Base-by-base conservation (phyloP, 1,140 invertebrate species). In the Wasmannia auropunctata region DNA sequence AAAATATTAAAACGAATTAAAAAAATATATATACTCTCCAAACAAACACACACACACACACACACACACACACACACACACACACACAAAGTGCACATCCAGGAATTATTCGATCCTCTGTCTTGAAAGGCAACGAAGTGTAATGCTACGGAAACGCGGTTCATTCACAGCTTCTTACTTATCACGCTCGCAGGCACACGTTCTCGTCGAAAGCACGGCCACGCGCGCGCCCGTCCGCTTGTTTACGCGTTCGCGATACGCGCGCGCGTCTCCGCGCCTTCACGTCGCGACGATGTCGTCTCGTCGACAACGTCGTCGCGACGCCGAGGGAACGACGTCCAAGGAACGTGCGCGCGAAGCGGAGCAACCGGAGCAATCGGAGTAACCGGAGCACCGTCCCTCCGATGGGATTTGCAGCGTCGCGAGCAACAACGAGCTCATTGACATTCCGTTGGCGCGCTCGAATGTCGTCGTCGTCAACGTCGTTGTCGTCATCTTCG, bases 361-460 rank as follows among this genome's bases (percentile, higher is more conserved):
- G n/a, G 46, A 34, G 5, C 6, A 49, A 40, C 51, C 7, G 40
- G 40, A 43, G 40, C 40, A 43, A 16, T 46, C 16, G 7, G n/a
- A n/a, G n/a, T n/a, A n/a, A n/a, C n/a, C n/a, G 51, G 1, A 54
- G n/a, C n/a, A 22, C 54, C 10, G 34, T 58, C 25, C 7, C 19
- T 22, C 28, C 16, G 28, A 70, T 28, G 43, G 40, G 56, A 62
- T 62, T 77, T 54, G 16, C n/a, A 22, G 40, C 40, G 86, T 69
- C 80, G 81, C 56, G 70, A 87, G 76, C 74, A 74, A 88, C 87
- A 67, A 77, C 56, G 34, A 65, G 84, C 84, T 88, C 84, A 89
- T 89, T 86, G 76, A 88, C 84, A 88, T 89, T 89, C 83, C 60
- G 67, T 63, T 88, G 56, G 75, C 75, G 58, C 58, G 63, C 84